Evolutionary conservation across 2,888 invertebrate species (phyloP).

Genomic region (Steinernema carpocapsae): DNA sequence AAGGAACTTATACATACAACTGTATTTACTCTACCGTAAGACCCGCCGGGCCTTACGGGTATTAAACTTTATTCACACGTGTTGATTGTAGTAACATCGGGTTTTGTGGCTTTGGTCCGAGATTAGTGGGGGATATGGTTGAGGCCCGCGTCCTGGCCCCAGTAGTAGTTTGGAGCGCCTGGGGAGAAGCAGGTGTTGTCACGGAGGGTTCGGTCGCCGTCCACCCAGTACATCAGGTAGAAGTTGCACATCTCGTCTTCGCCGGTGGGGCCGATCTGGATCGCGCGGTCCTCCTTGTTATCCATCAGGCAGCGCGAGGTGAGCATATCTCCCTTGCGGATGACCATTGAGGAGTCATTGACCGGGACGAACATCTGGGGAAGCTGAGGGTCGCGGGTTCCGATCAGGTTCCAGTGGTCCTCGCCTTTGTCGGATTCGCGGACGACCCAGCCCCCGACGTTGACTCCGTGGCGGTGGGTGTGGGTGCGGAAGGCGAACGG

Average conservation of each 20-base stretch:
- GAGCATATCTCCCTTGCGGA: constrained; percentile 78
- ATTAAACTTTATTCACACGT: constrained; percentile 21
- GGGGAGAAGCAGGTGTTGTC: constrained; percentile 66
- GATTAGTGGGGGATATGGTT: constrained; percentile 61
- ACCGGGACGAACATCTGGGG: constrained; percentile 93
- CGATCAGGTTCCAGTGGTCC: constrained; percentile 72
- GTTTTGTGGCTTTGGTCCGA: not conserved
- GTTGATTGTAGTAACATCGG: not conserved
- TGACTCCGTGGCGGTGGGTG: constrained; percentile 79
- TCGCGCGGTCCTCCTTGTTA: constrained; percentile 62
- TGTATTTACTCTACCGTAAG: too few species aligned
- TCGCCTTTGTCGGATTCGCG: constrained; percentile 49
- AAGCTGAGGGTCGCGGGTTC: constrained; percentile 83
- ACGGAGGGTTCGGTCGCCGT: constrained; percentile 49
- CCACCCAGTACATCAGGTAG: constrained; percentile 69
- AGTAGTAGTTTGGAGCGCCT: constrained; percentile 66
- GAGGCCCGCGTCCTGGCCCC: constrained; percentile 58
- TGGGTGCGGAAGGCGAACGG: constrained; percentile 93
- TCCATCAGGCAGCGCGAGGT: constrained; percentile 64
- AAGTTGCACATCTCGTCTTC: constrained; percentile 71
- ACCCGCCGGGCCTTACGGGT: not conserved
- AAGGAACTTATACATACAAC: too few species aligned
- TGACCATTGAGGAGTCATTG: constrained; percentile 74
- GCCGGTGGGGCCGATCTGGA: constrained; percentile 63
- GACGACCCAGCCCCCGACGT: constrained; percentile 60